Evolutionary conservation across 2,888 invertebrate species (phyloP).

Genomic region (Nemotelus nigrinus): DNA sequence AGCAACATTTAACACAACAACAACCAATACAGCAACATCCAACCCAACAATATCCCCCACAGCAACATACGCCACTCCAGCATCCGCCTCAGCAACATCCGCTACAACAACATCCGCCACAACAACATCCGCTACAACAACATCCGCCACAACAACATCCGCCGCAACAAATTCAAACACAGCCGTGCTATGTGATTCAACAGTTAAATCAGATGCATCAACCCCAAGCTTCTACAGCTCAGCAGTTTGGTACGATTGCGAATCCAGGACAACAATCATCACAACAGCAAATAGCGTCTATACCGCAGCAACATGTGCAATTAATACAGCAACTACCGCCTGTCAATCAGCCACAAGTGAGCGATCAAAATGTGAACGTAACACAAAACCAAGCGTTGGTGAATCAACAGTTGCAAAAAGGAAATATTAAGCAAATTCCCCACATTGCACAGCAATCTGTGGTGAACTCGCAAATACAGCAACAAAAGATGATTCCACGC

Average conservation of each 20-base stretch:
- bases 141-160: not conserved
- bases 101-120: not conserved
- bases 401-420: conserved; percentile 12
- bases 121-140: conserved; percentile 13
- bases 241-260: not conserved
- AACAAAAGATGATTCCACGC: conserved; percentile 56
- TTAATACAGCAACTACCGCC: not conserved
- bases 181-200: conserved; percentile 20
- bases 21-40: conserved; percentile 37
- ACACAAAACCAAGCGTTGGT: not conserved
- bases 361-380: not conserved
- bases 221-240: not conserved
- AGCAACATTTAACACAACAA: conserved; percentile 64
- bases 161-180: conserved; percentile 14
- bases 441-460: not conserved
- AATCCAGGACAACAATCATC: not conserved
- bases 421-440: conserved; percentile 18
- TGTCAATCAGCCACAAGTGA: not conserved
- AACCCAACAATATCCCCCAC: conserved; percentile 55
- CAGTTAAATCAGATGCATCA: conserved; percentile 8
- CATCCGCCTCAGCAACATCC: conserved; percentile 22
- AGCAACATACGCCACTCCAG: conserved; percentile 56
- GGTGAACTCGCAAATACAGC: conserved; percentile 46
- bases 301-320: conserved; percentile 13
- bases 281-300: conserved; percentile 18